phyloP scores from a whole-genome alignment of 2,888 invertebrate genomes.

The Balanococcus diminutus region DNA sequence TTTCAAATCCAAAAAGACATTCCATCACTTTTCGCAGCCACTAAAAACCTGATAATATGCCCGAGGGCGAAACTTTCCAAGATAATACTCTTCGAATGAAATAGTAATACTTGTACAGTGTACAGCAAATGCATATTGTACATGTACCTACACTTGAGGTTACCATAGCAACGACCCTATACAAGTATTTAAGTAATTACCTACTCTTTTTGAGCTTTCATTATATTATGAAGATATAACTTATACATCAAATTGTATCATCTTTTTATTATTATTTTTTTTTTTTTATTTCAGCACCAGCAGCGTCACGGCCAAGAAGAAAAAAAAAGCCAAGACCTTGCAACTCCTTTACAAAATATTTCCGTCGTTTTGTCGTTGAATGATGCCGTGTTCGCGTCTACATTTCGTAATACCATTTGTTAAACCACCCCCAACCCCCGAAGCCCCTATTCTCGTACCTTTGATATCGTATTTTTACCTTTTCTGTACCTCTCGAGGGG shows the following conservation, averaged over 20 bases:
- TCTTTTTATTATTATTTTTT: too few species aligned
- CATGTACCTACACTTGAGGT: neutral
- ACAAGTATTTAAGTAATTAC: constrained; percentile 36
- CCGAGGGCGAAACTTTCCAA: neutral
- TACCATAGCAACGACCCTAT: constrained; percentile 15
- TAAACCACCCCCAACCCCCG: neutral
- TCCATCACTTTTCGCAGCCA: too few species aligned
- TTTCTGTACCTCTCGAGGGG: neutral
- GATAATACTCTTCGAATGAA: constrained; percentile 39
- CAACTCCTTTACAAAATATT: neutral
- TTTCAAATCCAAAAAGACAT: too few species aligned
- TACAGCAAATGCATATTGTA: neutral
- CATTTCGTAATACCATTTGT: neutral
- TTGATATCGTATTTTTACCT: neutral
- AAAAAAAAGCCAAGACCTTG: neutral
- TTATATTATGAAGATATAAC: constrained; percentile 12
- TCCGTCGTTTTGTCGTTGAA: constrained; percentile 5
- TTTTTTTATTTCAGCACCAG: too few species aligned
- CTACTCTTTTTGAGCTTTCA: constrained; percentile 14
- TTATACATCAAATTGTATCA: constrained; percentile 31
- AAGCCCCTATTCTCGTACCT: neutral
- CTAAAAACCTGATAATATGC: neutral
- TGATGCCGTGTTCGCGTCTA: neutral
- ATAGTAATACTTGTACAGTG: neutral
- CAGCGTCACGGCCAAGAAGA: neutral